Conservation (phyloP, 2,113 vertebrate genomes). For the Setophaga petechia region DNA sequence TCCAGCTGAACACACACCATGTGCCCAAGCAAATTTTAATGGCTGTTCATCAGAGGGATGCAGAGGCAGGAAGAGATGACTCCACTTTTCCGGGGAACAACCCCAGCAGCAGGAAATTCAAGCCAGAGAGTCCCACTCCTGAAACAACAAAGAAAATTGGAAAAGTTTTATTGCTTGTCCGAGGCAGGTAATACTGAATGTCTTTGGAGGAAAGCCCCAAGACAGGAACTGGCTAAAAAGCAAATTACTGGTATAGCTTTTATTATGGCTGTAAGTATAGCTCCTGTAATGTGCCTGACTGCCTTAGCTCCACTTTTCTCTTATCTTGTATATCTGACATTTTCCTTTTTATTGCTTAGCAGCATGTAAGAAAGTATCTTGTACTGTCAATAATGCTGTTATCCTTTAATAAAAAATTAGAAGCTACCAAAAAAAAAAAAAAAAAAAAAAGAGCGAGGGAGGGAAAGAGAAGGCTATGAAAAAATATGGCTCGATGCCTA, state of each 20-base stretch:
- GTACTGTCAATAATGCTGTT: constrained; percentile 41
- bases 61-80: neutral
- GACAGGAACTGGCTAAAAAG: constrained; percentile 26
- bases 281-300: neutral
- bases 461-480: constrained; percentile 18
- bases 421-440: neutral
- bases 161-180: neutral
- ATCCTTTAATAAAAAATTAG: constrained; percentile 56
- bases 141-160: neutral
- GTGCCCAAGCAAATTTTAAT: neutral
- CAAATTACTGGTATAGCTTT: neutral
- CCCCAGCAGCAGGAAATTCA: neutral
- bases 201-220: neutral
- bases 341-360: constrained; percentile 27
- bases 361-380: neutral
- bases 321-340: neutral
- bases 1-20: neutral
- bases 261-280: neutral
- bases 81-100: neutral
- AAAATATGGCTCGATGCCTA: constrained; percentile 57
- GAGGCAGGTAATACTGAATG: neutral
- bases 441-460: neutral
- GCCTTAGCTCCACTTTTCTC: neutral
- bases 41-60: neutral
- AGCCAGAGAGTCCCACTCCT: neutral